phyloP scores from a whole-genome alignment of 1,140 invertebrate species.

The Hylyphantes graminicola region DNA sequence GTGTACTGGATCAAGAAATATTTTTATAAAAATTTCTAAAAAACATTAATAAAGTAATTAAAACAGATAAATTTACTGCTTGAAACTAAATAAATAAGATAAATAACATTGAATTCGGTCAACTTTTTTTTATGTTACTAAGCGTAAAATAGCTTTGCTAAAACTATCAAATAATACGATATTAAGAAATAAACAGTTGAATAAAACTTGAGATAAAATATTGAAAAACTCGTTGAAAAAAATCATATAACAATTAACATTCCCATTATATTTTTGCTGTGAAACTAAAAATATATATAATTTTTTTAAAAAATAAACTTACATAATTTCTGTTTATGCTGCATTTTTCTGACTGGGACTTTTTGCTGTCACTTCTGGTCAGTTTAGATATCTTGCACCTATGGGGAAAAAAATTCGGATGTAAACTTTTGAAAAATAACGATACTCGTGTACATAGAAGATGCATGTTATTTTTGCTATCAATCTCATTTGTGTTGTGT shows the following conservation, averaged over 20 bases:
- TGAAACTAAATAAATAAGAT: too few species aligned
- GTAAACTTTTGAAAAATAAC: too few species aligned
- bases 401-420: background rate
- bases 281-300: background rate
- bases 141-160: background rate
- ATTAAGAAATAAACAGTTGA: background rate
- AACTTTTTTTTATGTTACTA: too few species aligned
- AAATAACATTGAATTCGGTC: too few species aligned
- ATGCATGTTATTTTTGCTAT: too few species aligned
- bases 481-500: too few species aligned
- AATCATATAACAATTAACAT: background rate
- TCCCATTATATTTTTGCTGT: background rate
- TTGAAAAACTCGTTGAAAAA: background rate
- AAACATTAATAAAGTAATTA: too few species aligned
- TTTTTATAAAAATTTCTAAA: too few species aligned
- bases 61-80: too few species aligned
- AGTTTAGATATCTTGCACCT: constrained; percentile 43
- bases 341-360: constrained; percentile 25
- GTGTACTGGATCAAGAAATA: too few species aligned
- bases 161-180: background rate
- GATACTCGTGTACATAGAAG: too few species aligned
- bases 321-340: constrained; percentile 24
- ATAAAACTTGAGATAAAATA: background rate
- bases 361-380: constrained; percentile 39
- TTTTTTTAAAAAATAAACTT: constrained; percentile 7